Conservation (phyloP, 2,113 vertebrate species). For the Labeo rohita region DNA sequence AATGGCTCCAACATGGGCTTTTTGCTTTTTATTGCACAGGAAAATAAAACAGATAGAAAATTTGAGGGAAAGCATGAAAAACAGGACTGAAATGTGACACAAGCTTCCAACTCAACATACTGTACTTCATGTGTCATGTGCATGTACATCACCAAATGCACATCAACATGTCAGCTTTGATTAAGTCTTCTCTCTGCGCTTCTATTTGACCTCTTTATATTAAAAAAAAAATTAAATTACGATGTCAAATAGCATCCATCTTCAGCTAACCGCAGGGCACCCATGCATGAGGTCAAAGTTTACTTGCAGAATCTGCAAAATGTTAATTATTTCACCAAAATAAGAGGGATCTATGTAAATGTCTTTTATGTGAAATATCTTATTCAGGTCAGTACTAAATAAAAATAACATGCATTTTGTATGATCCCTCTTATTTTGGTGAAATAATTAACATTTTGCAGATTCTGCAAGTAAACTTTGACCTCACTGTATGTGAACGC, state of each 20-base stretch:
- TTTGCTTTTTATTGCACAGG: not conserved
- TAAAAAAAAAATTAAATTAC: not conserved
- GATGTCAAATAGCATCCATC: not conserved
- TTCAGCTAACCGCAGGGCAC: not conserved
- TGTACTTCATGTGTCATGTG: not conserved
- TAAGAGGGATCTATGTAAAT: too few relatives aligned
- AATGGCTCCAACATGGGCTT: not conserved
- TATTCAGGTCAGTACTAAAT: too few relatives aligned
- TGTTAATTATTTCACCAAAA: too few relatives aligned
- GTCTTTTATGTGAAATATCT: too few relatives aligned
- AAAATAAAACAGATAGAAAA: not conserved
- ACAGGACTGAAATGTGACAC: not conserved
- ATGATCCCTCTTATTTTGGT: too few relatives aligned
- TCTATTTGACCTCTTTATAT: not conserved
- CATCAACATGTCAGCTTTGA: not conserved
- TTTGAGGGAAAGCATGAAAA: not conserved
- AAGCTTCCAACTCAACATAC: not conserved
- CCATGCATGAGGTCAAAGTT: not conserved
- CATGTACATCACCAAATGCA: not conserved
- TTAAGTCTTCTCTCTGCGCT: not conserved
- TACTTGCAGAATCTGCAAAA: too few relatives aligned
- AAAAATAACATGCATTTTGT: too few relatives aligned
- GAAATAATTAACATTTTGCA: too few relatives aligned
- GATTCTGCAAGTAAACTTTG: too few relatives aligned
- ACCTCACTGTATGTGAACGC: not conserved